Percentiles rank a stretch among this genome's conserved stretches.
phyloP scores from a whole-genome alignment of 2,113 vertebrate species.

The Cavia porcellus region DNA sequence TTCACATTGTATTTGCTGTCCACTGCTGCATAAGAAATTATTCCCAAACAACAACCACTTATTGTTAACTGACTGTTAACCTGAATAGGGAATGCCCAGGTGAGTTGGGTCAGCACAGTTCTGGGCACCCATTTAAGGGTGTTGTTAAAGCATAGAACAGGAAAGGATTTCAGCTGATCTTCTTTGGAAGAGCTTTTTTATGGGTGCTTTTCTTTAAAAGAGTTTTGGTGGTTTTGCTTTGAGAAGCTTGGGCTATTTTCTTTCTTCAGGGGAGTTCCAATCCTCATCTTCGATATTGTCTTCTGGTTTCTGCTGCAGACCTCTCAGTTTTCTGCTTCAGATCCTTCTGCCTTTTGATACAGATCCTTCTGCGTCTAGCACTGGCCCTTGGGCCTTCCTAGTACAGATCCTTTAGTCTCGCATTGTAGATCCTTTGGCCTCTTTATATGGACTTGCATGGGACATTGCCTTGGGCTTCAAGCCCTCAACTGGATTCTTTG shows the following conservation, averaged over 20 bases:
- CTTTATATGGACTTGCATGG: neutral
- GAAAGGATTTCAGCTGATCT: neutral
- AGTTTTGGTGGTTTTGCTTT: neutral
- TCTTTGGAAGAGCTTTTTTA: neutral
- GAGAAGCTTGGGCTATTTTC: neutral
- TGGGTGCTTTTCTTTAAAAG: neutral
- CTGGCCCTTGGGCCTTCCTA: neutral
- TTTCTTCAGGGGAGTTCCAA: neutral
- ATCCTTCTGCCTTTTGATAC: neutral
- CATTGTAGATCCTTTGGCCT: neutral
- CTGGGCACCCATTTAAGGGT: neutral
- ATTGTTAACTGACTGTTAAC: neutral
- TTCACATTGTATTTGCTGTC: neutral
- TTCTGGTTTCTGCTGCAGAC: neutral
- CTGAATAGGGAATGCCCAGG: neutral
- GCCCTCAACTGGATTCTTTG: neutral
- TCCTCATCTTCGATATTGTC: neutral
- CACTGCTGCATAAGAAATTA: constrained; percentile 2
- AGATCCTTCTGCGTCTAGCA: neutral
- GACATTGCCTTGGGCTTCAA: neutral
- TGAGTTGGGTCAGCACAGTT: neutral
- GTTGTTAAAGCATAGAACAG: neutral
- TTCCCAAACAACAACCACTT: neutral
- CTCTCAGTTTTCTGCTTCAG: neutral
- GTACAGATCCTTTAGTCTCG: neutral